phyloP scores from a whole-genome alignment of 2,113 vertebrate species.

The Datnioides undecimradiatus region DNA sequence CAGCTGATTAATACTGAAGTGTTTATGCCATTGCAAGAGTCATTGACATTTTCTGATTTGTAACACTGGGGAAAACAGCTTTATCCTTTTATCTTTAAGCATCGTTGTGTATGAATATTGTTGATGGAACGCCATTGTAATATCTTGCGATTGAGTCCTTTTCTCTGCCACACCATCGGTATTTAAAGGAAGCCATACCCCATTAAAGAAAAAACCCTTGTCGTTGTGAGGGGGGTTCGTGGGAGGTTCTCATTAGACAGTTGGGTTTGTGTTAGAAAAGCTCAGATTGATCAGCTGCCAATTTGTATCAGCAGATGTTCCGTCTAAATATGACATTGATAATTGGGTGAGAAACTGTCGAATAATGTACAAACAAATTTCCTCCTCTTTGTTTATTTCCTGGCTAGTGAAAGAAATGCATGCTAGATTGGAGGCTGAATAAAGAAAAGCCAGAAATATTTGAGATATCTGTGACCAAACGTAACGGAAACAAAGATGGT shows the following conservation, averaged over 20 bases:
- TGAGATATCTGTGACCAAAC: constrained; percentile 20
- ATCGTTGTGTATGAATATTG: constrained; percentile 13
- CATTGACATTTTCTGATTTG: constrained; percentile 13
- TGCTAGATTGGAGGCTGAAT: constrained; percentile 12
- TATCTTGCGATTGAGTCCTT: background rate
- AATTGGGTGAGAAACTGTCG: constrained; percentile 66
- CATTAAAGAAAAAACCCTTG: constrained; percentile 21
- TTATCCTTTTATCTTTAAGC: constrained; percentile 4
- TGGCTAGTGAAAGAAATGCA: constrained; percentile 26
- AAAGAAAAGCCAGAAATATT: constrained; percentile 29
- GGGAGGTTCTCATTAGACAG: constrained; percentile 61
- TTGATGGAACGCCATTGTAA: background rate
- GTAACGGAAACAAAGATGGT: constrained; percentile 25
- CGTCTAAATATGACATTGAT: constrained; percentile 62
- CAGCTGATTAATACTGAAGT: constrained; percentile 39
- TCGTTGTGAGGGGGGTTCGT: constrained; percentile 44
- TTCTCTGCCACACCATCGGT: constrained; percentile 5
- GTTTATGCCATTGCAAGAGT: constrained; percentile 11
- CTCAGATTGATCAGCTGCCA: constrained; percentile 73
- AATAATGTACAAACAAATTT: constrained; percentile 43
- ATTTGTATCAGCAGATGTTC: constrained; percentile 72
- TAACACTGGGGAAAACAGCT: constrained; percentile 1
- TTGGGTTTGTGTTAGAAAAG: constrained; percentile 58
- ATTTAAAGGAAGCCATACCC: constrained; percentile 31
- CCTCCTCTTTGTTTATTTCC: constrained; percentile 45